Evolutionary conservation across 53 echinoderm and acorn worm species (phyloP).

Genomic region (Echinometra lucunter): DNA sequence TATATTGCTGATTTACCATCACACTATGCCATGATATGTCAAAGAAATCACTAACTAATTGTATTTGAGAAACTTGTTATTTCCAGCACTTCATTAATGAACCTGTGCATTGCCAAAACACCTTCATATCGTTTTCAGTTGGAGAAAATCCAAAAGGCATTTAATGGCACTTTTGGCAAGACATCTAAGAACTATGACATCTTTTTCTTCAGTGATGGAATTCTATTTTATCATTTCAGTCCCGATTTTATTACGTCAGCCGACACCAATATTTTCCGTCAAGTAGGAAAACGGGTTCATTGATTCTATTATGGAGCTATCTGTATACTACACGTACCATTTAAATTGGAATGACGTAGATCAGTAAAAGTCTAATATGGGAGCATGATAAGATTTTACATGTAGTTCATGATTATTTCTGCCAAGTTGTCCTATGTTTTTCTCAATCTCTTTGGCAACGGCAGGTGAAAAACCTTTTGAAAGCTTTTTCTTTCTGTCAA

Average conservation of each 20-base stretch:
- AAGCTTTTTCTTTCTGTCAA: too few species aligned
- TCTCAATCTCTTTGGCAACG: too few species aligned
- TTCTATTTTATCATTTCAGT: background rate
- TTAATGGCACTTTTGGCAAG: background rate
- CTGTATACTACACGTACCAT: background rate
- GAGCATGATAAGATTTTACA: background rate
- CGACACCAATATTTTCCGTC: background rate
- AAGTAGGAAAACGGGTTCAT: background rate
- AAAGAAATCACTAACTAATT: too few species aligned
- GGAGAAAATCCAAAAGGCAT: background rate
- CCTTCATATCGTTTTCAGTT: background rate
- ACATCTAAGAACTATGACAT: background rate
- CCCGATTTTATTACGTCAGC: background rate
- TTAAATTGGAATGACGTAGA: background rate
- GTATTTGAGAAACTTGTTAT: background rate
- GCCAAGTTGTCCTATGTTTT: too few species aligned
- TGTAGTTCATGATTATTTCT: too few species aligned
- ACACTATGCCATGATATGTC: too few species aligned
- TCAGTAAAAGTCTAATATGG: background rate
- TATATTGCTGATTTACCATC: too few species aligned
- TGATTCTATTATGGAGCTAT: background rate
- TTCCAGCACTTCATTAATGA: background rate
- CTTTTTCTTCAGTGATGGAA: background rate
- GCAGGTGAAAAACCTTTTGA: too few species aligned
- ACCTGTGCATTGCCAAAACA: background rate